A percentile compares a stretch with the other conserved stretches of the same genome.
These are phyloP conservation scores for Villa cingulata DNA, from an alignment of 2,888 invertebrate genomes.

Conservation along the genomic window DNA sequence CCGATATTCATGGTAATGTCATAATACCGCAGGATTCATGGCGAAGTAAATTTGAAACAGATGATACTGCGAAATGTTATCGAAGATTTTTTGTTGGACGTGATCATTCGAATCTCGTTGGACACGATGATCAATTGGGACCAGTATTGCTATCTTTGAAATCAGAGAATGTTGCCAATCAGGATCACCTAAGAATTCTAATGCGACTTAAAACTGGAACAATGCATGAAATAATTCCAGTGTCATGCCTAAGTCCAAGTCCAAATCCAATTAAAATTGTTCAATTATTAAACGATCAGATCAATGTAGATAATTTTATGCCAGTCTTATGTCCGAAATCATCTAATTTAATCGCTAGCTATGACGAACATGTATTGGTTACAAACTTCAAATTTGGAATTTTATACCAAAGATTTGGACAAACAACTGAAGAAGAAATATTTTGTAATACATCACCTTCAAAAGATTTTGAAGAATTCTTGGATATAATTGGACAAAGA, in stretches of 20 bases:
- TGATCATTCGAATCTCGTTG: conserved; percentile 92
- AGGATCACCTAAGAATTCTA: conserved; percentile 81
- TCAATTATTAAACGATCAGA: conserved; percentile 75
- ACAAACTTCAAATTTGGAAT: conserved; percentile 97
- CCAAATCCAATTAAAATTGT: conserved; percentile 80
- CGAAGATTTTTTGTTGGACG: conserved; percentile 82
- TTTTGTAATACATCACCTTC: conserved; percentile 84
- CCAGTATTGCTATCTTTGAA: conserved; percentile 89
- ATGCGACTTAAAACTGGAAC: conserved; percentile 77
- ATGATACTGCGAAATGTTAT: conserved; percentile 91
- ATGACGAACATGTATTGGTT: conserved; percentile 94
- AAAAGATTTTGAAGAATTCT: conserved; percentile 86
- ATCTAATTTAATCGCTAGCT: conserved; percentile 79
- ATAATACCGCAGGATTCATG: conserved; percentile 40
- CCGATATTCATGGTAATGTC: conserved; percentile 41
- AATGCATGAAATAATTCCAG: conserved; percentile 80
- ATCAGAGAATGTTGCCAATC: conserved; percentile 78
- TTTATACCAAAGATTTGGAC: conserved; percentile 86
- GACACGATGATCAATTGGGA: conserved; percentile 72
- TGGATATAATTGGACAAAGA: conserved; percentile 75
- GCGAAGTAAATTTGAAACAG: conserved; percentile 71
- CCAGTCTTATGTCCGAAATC: conserved; percentile 78
- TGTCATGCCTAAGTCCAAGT: conserved; percentile 53
- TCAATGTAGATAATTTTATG: conserved; percentile 74
- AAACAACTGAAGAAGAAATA: conserved; percentile 91